phyloP scores from a whole-genome alignment of 1,140 invertebrate species.

The Solenopsis invicta region DNA sequence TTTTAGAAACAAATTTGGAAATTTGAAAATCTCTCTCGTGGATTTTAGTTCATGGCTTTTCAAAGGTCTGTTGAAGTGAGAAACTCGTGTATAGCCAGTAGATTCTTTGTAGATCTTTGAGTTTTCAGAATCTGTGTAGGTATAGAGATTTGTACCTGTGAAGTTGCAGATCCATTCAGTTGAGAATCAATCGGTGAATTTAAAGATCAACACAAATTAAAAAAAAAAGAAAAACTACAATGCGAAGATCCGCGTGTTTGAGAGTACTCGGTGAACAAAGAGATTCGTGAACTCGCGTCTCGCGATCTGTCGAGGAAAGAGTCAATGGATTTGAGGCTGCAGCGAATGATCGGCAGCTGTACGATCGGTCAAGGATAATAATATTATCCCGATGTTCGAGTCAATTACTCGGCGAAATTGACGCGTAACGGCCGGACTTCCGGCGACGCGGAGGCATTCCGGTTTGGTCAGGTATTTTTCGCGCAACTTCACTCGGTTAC shows the following conservation, averaged over 20 bases:
- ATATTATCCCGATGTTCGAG: constrained; percentile 52
- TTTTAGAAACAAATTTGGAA: not conserved
- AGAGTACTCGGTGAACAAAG: not conserved
- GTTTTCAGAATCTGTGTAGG: not conserved
- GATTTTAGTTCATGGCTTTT: not conserved
- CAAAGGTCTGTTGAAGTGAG: not conserved
- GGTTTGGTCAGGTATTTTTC: constrained; percentile 40
- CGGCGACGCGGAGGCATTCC: constrained; percentile 41
- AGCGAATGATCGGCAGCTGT: not conserved
- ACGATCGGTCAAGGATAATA: constrained; percentile 58
- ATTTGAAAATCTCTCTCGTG: not conserved
- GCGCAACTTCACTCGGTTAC: constrained; percentile 34
- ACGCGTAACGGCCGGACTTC: constrained; percentile 61
- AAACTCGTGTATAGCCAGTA: not conserved
- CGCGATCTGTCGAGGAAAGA: not conserved
- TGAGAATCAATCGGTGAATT: not conserved
- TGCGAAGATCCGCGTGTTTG: not conserved
- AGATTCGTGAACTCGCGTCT: constrained; percentile 1
- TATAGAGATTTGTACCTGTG: not conserved
- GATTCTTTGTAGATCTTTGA: not conserved
- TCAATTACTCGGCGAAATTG: constrained; percentile 61
- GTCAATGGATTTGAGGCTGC: not conserved
- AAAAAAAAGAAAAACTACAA: not conserved
- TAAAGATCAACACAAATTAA: not conserved
- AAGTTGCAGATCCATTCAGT: not conserved